phyloP scores from a whole-genome alignment of 2,797 vertebrate genomes.

The Neopelma chrysocephalum region DNA sequence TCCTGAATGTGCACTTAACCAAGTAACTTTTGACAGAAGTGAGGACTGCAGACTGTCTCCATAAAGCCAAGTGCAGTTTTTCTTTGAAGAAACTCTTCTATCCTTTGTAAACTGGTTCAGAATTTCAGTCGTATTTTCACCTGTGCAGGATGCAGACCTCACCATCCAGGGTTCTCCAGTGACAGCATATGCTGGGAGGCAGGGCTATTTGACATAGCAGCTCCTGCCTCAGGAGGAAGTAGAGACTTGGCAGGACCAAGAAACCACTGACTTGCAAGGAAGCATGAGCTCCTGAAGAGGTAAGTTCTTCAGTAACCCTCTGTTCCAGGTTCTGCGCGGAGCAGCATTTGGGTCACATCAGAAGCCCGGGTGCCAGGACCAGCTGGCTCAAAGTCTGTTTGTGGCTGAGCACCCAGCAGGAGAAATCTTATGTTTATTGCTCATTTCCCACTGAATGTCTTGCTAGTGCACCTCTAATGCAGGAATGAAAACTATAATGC shows the following conservation, averaged over 20 bases:
- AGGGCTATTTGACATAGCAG: neutral
- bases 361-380: neutral
- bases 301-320: neutral
- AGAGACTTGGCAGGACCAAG: rapidly evolving
- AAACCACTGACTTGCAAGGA: neutral
- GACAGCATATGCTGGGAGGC: neutral
- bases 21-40: neutral
- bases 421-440: neutral
- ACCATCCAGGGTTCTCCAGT: neutral
- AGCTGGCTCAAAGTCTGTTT: neutral
- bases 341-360: neutral
- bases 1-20: neutral
- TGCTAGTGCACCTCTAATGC: neutral
- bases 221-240: neutral
- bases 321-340: neutral
- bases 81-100: neutral
- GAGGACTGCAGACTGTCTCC: neutral
- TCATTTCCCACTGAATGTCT: neutral
- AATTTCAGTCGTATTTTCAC: neutral
- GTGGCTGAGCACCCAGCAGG: neutral
- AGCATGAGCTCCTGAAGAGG: neutral
- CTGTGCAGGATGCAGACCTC: neutral
- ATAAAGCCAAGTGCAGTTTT: neutral
- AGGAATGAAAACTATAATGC: neutral
- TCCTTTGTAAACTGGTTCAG: neutral